These are phyloP conservation scores for Ctenicera cuprea DNA, from an alignment of 2,888 invertebrate genomes.

Conservation along the genomic window DNA sequence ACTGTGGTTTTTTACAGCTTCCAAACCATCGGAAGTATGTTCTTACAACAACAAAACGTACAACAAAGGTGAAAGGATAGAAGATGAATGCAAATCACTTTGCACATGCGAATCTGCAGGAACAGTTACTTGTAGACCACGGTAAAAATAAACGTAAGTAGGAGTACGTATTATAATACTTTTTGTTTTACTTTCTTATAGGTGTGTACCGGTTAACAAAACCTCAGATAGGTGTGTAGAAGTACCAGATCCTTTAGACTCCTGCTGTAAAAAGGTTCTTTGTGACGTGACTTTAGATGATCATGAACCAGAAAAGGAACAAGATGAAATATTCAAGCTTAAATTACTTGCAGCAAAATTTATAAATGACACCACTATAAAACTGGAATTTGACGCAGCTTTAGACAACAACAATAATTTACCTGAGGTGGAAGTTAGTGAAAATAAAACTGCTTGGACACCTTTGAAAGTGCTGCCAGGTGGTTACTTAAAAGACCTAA, in stretches of 20 bases:
- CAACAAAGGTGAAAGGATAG: conserved; percentile 82
- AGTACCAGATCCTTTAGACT: conserved; percentile 87
- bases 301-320: conserved; percentile 75
- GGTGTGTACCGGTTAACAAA: conserved; percentile 78
- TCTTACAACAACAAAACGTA: conserved; percentile 82
- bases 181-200: conserved; percentile 58
- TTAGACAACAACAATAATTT: conserved; percentile 66
- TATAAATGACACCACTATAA: conserved; percentile 69
- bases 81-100: conserved; percentile 87
- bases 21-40: conserved; percentile 74
- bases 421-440: conserved; percentile 69
- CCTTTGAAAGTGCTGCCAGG: conserved; percentile 69
- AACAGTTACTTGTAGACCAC: conserved; percentile 70
- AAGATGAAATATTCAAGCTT: conserved; percentile 59
- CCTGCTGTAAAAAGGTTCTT: conserved; percentile 89
- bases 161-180: neutral
- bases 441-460: conserved; percentile 71
- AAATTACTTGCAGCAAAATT: conserved; percentile 67
- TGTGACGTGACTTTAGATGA: conserved; percentile 90
- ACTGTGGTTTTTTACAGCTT: neutral
- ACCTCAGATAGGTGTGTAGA: conserved; percentile 85
- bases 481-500: conserved; percentile 64
- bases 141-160: conserved; percentile 58
- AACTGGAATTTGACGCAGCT: conserved; percentile 69
- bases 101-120: conserved; percentile 87